Base-by-base conservation (phyloP, 1,140 invertebrate genomes). In the Coelopa frigida region DNA sequence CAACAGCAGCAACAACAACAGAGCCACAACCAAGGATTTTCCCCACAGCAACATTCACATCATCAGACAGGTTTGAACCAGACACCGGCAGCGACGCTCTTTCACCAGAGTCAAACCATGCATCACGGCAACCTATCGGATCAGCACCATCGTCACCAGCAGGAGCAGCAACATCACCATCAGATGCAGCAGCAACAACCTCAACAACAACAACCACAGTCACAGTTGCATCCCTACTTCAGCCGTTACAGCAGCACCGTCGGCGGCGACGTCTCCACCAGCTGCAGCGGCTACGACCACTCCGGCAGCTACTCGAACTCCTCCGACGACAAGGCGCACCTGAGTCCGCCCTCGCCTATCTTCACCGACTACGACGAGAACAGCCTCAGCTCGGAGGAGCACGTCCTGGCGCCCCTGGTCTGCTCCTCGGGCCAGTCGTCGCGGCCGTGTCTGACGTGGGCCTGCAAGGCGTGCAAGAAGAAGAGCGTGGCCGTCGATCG, bases 391-490 rank as follows among this genome's bases (percentile, higher is more conserved):
- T 69, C 66, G 3, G 66, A 69, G 48, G 66, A 70, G 45, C 77
- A 78, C 55, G 70, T 78, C 32, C 57, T 78, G 29, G 77, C 75
- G 7, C 75, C 76, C 1, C 57, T 71, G 1, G 56, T 61, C 15
- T 69, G 70, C 52, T 55, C 59, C 14, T 60, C 60, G 15, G 55
- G 69, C 33, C 74, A 74, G 33, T 75, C 77, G 8, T 79, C 78
- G 24, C 75, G 88, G 37, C 78, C 86, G 42, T 97, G 93, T 62
- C 75, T 96, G 2, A 78, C 93, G 2, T 96, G 92, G 92, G 93
- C 92, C 5, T 96, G 93, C 71, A 95, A 96, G 67, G 90, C 91
- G 1, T 96, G 92, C 72, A 96, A 96, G 67, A 83, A 89, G 71
- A 94, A 94, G 72, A 91, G 85, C 4, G 89, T 95, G 14, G 86